A percentile compares a stretch with the other conserved stretches of the same genome.
Conservation (phyloP, 2,113 vertebrate genomes). For the Ramphastos sulfuratus region DNA sequence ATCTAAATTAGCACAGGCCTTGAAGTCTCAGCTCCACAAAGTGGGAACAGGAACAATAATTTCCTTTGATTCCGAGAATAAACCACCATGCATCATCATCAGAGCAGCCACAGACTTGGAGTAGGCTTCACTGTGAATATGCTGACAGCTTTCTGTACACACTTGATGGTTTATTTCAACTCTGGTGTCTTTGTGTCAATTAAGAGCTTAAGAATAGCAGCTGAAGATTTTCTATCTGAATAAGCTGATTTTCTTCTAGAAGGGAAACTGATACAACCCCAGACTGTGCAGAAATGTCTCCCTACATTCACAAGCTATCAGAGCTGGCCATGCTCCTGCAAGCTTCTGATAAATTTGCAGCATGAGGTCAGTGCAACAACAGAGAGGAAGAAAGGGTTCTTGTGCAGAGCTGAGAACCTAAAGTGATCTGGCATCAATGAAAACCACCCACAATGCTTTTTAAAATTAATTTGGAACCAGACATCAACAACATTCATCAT, state of each 20-base stretch:
- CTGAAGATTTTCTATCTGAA: neutral
- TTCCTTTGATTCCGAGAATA: constrained; percentile 14
- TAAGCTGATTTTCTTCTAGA: neutral
- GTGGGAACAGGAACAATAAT: neutral
- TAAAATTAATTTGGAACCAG: neutral
- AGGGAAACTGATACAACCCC: neutral
- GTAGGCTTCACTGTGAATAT: neutral
- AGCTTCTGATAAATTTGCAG: neutral
- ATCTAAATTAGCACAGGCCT: neutral
- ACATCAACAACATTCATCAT: neutral
- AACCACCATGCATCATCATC: neutral
- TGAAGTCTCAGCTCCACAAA: neutral
- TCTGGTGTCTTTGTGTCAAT: neutral
- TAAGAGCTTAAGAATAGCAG: constrained; percentile 3
- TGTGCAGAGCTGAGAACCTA: neutral
- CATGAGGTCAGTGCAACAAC: too few relatives aligned
- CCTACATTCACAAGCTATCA: neutral
- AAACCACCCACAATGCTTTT: neutral
- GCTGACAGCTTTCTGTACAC: neutral
- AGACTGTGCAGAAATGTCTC: neutral
- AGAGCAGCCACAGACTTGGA: neutral
- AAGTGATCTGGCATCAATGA: neutral
- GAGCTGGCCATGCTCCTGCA: neutral
- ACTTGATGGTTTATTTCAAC: neutral
- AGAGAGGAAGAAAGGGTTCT: neutral